phyloP scores from a whole-genome alignment of 2,888 invertebrate species.

The Myathropa florea region DNA sequence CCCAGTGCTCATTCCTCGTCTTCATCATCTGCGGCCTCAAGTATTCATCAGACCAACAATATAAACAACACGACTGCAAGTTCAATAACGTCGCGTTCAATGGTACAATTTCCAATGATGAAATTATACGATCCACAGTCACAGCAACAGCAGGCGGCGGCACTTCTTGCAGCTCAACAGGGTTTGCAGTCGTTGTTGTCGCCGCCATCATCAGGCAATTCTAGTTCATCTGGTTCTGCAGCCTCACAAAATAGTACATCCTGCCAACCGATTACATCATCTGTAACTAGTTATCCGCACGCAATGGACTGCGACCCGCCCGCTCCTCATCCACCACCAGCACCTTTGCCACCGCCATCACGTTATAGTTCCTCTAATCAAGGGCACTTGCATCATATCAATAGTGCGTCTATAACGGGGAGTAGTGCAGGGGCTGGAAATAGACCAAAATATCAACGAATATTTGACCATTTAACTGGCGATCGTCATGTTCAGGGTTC shows the following conservation, averaged over 20 bases:
- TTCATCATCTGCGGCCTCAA: constrained; percentile 72
- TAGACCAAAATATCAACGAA: constrained; percentile 58
- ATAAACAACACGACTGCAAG: constrained; percentile 73
- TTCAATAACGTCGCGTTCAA: constrained; percentile 70
- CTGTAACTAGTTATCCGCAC: constrained; percentile 78
- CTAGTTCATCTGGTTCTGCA: constrained; percentile 69
- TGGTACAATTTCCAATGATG: constrained; percentile 73
- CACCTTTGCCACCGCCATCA: constrained; percentile 51
- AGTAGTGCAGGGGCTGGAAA: constrained; percentile 19
- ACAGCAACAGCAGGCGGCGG: constrained; percentile 73
- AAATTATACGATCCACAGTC: constrained; percentile 73
- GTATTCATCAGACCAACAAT: constrained; percentile 75
- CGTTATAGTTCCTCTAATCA: constrained; percentile 62
- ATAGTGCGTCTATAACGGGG: constrained; percentile 33
- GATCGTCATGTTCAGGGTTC: constrained; percentile 39
- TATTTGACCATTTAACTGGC: constrained; percentile 46
- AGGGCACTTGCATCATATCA: constrained; percentile 69
- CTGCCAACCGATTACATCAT: constrained; percentile 61
- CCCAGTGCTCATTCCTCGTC: constrained; percentile 74
- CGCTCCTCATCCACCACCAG: constrained; percentile 77
- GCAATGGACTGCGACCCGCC: constrained; percentile 92
- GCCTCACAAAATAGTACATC: constrained; percentile 66
- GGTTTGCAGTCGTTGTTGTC: constrained; percentile 75
- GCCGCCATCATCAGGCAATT: constrained; percentile 72
- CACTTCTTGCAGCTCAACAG: constrained; percentile 74